These are phyloP conservation scores for Myxocyprinus asiaticus DNA, from an alignment of 2,113 vertebrate genomes.

Conservation along the genomic window DNA sequence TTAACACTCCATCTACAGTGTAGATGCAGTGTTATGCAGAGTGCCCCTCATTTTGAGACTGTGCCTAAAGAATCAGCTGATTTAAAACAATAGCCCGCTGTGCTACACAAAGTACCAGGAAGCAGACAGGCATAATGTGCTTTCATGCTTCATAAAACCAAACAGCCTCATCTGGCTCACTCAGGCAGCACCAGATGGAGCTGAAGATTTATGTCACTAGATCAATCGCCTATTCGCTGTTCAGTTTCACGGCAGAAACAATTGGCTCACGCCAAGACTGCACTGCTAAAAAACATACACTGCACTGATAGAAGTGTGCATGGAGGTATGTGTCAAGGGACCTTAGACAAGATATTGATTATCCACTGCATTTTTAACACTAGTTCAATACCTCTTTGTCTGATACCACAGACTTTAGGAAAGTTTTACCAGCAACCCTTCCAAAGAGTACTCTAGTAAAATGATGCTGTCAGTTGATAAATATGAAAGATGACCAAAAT, in stretches of 20 bases:
- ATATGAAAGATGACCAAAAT: too few species aligned
- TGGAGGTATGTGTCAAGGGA: neutral
- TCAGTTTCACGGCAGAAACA: slow-evolving; percentile 26
- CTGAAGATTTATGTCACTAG: slow-evolving; percentile 4
- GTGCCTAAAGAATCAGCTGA: slow-evolving; percentile 9
- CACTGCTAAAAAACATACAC: neutral
- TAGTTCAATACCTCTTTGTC: too few species aligned
- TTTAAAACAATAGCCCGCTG: slow-evolving; percentile 24
- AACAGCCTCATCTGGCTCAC: slow-evolving; percentile 14
- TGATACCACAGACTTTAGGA: too few species aligned
- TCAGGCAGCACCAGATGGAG: slow-evolving; percentile 43
- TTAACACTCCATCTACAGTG: too few species aligned
- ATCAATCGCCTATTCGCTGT: slow-evolving; percentile 12
- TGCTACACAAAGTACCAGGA: neutral
- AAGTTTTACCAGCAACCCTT: too few species aligned
- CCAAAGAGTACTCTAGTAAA: too few species aligned
- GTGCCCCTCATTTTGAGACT: neutral
- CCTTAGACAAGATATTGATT: too few species aligned
- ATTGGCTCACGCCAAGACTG: neutral
- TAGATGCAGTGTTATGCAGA: neutral
- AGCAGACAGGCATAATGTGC: slow-evolving; percentile 25
- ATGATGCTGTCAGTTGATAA: too few species aligned
- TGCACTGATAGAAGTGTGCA: neutral
- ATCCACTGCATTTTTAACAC: too few species aligned
- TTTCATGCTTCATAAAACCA: slow-evolving; percentile 26